phyloP scores from a whole-genome alignment of 2,113 vertebrate genomes.

The Gambusia holbrooki region DNA sequence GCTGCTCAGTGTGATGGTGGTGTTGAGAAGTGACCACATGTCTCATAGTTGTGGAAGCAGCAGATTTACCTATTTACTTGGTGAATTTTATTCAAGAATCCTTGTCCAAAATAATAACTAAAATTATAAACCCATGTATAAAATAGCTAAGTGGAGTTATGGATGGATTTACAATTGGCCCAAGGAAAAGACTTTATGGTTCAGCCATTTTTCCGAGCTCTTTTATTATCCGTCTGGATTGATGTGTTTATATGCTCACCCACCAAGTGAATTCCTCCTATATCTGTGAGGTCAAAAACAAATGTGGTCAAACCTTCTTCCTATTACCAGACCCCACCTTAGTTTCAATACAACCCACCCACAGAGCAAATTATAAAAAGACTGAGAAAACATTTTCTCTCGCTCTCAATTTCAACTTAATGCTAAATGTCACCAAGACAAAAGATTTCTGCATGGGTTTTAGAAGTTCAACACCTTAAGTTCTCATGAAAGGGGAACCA shows the following conservation, averaged over 20 bases:
- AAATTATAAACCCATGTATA: not conserved
- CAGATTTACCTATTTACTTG: not conserved
- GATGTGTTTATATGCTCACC: not conserved
- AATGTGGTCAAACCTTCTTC: slow-evolving; percentile 42
- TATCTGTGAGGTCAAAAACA: slow-evolving; percentile 51
- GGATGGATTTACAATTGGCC: slow-evolving; percentile 1
- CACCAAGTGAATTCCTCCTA: slow-evolving; percentile 47
- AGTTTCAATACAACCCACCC: slow-evolving; percentile 1
- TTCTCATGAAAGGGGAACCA: too few relatives aligned
- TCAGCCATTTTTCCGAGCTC: not conserved
- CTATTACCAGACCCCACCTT: slow-evolving; percentile 33
- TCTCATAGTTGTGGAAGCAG: slow-evolving; percentile 38
- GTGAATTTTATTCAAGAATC: not conserved
- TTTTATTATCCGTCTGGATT: slow-evolving; percentile 20
- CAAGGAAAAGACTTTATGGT: not conserved
- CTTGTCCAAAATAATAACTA: not conserved
- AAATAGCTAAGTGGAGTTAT: not conserved
- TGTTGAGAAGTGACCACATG: slow-evolving; percentile 28
- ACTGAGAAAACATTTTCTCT: not conserved
- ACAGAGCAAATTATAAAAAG: slow-evolving; percentile 5
- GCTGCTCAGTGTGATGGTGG: slow-evolving; percentile 34
- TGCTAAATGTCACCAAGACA: too few relatives aligned
- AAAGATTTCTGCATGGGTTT: too few relatives aligned
- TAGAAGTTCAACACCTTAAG: too few relatives aligned
- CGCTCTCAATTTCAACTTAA: too few relatives aligned